A percentile compares a stretch with the other conserved stretches of the same genome.
Evolutionary conservation across 1,140 invertebrate species (phyloP).

Genomic region (Atta colombica): DNA sequence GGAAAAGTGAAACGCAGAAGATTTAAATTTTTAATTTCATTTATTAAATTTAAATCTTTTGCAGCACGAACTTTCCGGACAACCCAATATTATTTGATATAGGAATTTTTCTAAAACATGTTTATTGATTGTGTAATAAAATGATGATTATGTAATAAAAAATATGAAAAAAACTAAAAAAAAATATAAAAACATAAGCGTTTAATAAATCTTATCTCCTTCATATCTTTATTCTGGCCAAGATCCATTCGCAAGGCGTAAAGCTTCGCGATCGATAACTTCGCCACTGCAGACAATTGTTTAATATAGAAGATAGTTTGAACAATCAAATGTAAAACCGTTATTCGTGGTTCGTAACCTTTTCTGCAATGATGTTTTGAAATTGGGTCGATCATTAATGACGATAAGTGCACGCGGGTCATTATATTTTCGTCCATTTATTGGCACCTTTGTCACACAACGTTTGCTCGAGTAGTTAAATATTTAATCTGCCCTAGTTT

Average conservation of each 20-base stretch:
- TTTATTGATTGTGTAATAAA: no score
- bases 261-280: background rate
- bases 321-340: slow-evolving; percentile 16
- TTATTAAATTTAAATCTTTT: no score
- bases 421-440: slow-evolving; percentile 50
- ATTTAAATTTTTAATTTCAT: no score
- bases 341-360: slow-evolving; percentile 39
- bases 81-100: no score
- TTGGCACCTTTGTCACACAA: slow-evolving; percentile 10
- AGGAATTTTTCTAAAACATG: background rate
- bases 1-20: no score
- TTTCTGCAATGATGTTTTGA: background rate
- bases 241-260: background rate
- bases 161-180: slow-evolving; percentile 2
- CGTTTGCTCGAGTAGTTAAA: slow-evolving; percentile 38
- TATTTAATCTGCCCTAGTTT: slow-evolving; percentile 62
- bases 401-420: slow-evolving; percentile 39
- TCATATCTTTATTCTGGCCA: background rate
- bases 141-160: no score
- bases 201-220: slow-evolving; percentile 4
- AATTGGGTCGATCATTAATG: slow-evolving; percentile 24
- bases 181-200: background rate
- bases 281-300: background rate
- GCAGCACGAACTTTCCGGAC: no score
- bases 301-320: background rate